These are phyloP conservation scores for Okamejei kenojei DNA, from an alignment of 2,797 vertebrate species.

Conservation along the genomic window DNA sequence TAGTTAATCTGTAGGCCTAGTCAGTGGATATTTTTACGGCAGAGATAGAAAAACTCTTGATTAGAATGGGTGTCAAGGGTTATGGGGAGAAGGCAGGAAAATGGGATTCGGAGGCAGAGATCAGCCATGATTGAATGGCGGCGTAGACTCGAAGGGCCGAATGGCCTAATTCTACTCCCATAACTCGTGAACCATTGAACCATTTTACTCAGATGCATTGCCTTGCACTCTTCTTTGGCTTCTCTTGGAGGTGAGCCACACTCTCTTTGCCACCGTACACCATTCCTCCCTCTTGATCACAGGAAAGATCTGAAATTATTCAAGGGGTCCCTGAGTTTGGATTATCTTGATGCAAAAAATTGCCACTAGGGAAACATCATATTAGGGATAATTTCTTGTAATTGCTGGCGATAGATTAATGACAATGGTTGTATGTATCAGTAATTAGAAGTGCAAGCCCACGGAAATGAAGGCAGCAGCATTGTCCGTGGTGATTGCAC, in stretches of 20 bases:
- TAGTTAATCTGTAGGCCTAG: no score
- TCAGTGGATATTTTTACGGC: no score
- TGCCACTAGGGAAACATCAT: neutral
- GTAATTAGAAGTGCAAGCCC: conserved; percentile 16
- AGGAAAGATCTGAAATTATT: neutral
- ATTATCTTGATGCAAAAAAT: neutral
- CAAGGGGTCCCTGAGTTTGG: neutral
- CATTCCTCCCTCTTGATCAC: neutral
- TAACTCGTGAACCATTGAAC: no score
- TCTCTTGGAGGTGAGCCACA: neutral
- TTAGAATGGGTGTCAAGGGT: no score
- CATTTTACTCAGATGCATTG: neutral
- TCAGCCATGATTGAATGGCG: no score
- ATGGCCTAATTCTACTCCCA: no score
- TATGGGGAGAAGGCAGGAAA: no score
- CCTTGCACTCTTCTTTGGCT: neutral
- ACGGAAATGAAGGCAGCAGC: neutral
- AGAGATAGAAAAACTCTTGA: no score
- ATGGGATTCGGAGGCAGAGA: no score
- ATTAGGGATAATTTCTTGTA: conserved; percentile 22
- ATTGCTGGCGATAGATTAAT: conserved; percentile 5
- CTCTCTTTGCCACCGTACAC: neutral
- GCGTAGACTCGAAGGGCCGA: no score
- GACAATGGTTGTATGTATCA: neutral
- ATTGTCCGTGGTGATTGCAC: neutral